These are phyloP conservation scores for Icerya purchasi DNA, from an alignment of 2,888 invertebrate species.

Conservation along the genomic window DNA sequence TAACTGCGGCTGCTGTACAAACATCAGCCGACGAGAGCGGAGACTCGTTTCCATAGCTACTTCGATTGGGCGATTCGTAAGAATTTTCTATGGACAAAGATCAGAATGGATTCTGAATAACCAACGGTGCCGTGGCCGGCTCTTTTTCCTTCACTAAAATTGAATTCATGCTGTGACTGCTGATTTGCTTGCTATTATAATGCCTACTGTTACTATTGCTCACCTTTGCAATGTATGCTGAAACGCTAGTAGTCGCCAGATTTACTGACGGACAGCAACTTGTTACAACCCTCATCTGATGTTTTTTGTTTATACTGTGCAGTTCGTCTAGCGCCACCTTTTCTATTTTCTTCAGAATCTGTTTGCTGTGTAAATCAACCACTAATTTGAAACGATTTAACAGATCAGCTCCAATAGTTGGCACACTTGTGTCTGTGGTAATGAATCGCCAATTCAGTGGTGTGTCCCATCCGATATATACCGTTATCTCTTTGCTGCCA, in stretches of 20 bases:
- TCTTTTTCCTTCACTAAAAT: conserved; percentile 39
- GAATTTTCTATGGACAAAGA: conserved; percentile 25
- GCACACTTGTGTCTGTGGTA: too few relatives aligned
- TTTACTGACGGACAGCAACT: conserved; percentile 5
- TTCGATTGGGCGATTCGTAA: conserved; percentile 3
- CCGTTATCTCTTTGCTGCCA: too few relatives aligned
- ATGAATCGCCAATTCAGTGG: too few relatives aligned
- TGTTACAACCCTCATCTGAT: conserved; percentile 24
- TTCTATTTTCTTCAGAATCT: conserved; percentile 61
- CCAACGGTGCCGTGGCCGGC: conserved; percentile 20
- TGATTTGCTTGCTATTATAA: conserved; percentile 26
- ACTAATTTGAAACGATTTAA: too few relatives aligned
- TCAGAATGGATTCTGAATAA: conserved; percentile 25
- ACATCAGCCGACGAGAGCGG: neutral
- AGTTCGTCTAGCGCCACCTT: conserved; percentile 48
- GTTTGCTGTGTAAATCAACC: conserved; percentile 60
- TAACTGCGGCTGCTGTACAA: neutral
- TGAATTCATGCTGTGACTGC: conserved; percentile 70
- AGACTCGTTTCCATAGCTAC: neutral
- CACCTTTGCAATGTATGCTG: conserved; percentile 17
- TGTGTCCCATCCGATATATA: too few relatives aligned
- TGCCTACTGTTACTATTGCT: conserved; percentile 21
- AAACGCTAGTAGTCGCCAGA: conserved; percentile 21
- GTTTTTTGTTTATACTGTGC: conserved; percentile 28
- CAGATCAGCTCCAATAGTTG: too few relatives aligned